Percentiles rank a stretch among this genome's conserved stretches.
phyloP scores from a whole-genome alignment of 2,113 vertebrate species.

The Oncorhynchus gorbuscha region DNA sequence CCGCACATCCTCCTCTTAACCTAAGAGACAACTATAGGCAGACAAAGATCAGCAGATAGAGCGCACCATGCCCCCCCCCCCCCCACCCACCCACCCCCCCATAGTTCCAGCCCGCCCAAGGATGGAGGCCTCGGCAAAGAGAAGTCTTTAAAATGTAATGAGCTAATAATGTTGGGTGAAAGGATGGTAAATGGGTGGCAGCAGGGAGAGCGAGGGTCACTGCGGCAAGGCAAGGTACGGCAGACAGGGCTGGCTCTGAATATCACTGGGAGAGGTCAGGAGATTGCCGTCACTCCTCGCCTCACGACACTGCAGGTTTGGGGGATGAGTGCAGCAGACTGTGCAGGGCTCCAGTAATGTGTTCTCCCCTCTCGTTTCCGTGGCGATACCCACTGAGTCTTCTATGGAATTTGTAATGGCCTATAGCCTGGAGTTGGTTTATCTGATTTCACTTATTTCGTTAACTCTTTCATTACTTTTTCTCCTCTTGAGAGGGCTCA shows the following conservation, averaged over 20 bases:
- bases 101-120: background rate
- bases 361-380: slow-evolving; percentile 52
- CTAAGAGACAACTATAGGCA: slow-evolving; percentile 31
- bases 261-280: slow-evolving; percentile 69
- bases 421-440: slow-evolving; percentile 8
- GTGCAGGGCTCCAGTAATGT: slow-evolving; percentile 50
- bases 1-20: slow-evolving; percentile 27
- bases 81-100: too few relatives aligned
- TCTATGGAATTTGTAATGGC: slow-evolving; percentile 30
- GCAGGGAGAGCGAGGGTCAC: slow-evolving; percentile 3
- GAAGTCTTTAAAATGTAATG: slow-evolving; percentile 50
- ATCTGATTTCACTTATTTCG: slow-evolving; percentile 6
- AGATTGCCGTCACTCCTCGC: slow-evolving; percentile 52
- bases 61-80: background rate
- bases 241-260: slow-evolving; percentile 59
- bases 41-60: slow-evolving; percentile 1
- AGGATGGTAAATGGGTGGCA: background rate
- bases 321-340: slow-evolving; percentile 57
- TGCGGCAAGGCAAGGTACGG: slow-evolving; percentile 32
- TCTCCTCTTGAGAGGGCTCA: background rate
- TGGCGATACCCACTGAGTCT: slow-evolving; percentile 44
- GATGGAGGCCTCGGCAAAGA: slow-evolving; percentile 21
- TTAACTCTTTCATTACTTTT: background rate
- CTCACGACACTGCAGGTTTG: slow-evolving; percentile 57
- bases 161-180: slow-evolving; percentile 34